Conservation (phyloP, 2,797 vertebrate species). For the Telmatherina bonti region DNA sequence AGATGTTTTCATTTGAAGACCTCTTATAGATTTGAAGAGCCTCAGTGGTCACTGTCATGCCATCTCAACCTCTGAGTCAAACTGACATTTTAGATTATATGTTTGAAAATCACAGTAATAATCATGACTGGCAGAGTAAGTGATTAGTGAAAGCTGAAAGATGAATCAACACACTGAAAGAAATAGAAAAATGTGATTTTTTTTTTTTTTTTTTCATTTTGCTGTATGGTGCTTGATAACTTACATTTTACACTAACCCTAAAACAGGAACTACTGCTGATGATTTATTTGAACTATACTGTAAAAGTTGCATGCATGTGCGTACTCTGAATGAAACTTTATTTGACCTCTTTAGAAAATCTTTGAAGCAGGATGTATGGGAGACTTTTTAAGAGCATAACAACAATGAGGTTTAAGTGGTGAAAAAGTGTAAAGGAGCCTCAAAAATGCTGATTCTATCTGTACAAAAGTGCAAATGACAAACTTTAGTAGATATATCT, state of each 20-base stretch:
- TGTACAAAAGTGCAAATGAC: too few species aligned
- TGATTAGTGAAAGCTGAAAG: conserved; percentile 8
- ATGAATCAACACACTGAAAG: conserved; percentile 22
- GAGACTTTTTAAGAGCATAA: background rate
- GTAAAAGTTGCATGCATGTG: background rate
- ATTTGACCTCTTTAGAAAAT: background rate
- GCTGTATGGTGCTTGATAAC: too few species aligned
- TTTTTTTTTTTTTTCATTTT: background rate
- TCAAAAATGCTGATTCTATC: too few species aligned
- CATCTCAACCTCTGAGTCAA: conserved; percentile 5
- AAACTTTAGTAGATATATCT: too few species aligned
- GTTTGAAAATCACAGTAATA: conserved; percentile 10
- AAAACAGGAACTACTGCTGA: background rate
- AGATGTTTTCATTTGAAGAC: too few species aligned
- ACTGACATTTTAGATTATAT: background rate
- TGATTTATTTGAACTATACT: background rate
- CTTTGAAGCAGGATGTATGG: background rate
- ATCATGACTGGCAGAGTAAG: conserved; percentile 11
- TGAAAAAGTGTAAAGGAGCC: background rate
- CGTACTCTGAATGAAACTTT: background rate
- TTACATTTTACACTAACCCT: background rate
- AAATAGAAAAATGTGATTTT: background rate
- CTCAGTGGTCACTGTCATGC: conserved; percentile 28
- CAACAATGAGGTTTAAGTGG: background rate
- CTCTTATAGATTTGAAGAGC: conserved; percentile 35